Evolutionary conservation across 2,113 vertebrate species (phyloP), one percentile per base, ranked within the genome.

Genomic region (Lycocorax pyrrhopterus): DNA sequence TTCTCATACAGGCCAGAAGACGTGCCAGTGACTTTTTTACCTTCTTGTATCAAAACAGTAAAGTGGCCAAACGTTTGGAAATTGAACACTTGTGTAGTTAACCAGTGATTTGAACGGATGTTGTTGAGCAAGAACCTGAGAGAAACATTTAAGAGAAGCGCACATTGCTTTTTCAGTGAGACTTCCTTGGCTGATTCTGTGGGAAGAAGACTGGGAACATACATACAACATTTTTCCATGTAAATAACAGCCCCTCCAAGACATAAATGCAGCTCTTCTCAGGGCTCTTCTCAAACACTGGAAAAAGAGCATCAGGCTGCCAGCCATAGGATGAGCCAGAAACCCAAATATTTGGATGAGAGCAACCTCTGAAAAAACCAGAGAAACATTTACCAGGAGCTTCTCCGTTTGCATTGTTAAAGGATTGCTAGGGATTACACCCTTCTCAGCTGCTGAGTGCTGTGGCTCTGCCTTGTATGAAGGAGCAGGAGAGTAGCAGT

Each of bases 281-380:
- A 56, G 46, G 53, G n/a, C 59, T 82, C 55, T 73, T 81, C 66
- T 69, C 46, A 80, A 72, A 66, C 6, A 60, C 25, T 51, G 74
- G 41, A 47, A 74, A 87, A 63, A 67, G 27, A 85, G 39, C 66
- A 62, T 68, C 71, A 82, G 66, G 49, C 74, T 91, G 53, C 46
- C 16, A 72, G 62, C 49, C 78, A 69, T 30, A 84, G 44, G 35
- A 95, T 49, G 44, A 94, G 78, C 71, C 83, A 91, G 88, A 93
- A 94, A 96, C 47, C 37, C 52, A 66, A 92, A 75, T 82, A 86
- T 86, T 88, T 92, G 90, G 72, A 80, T 33, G 82, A 93, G 11
- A 82, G 53, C 35, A 82, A 43, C 41, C 35, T 81, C 58, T 84
- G 69, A 67, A 73, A 83, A 81, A 95, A 87, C 49, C 0, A 75